Evolutionary conservation across 37 sponge, comb jelly and placozoan species (phyloP).

Genomic region (Spongilla lacustris): DNA sequence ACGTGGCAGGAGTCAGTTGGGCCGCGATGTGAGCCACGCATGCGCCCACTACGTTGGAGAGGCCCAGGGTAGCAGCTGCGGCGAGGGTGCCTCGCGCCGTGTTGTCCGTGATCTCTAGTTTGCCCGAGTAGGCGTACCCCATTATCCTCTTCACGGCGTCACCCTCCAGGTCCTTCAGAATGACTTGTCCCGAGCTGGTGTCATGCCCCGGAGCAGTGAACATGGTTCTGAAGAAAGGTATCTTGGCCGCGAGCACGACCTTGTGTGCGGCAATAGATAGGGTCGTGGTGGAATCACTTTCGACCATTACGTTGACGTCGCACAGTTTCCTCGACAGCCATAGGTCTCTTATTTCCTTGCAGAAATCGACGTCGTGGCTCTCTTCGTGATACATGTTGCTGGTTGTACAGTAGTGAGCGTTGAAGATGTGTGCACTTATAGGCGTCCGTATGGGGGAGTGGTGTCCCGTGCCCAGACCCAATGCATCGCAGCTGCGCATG

Average conservation of each 20-base stretch:
- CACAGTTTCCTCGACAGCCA: constrained; percentile 75
- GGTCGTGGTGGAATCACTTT: not conserved
- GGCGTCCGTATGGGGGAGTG: too few relatives aligned
- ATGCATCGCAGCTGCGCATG: too few relatives aligned
- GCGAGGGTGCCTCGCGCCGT: constrained; percentile 72
- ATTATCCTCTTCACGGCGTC: constrained; percentile 69
- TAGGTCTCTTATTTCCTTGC: constrained; percentile 51
- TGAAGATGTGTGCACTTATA: too few relatives aligned
- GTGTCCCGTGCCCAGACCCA: too few relatives aligned
- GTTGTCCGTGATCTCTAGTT: constrained; percentile 46
- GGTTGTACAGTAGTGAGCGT: too few relatives aligned
- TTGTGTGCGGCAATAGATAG: constrained; percentile 68
- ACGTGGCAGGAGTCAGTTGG: constrained; percentile 66
- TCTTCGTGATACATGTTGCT: constrained; percentile 34
- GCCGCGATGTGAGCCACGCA: constrained; percentile 54
- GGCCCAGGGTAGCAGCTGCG: constrained; percentile 58
- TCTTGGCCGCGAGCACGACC: constrained; percentile 72
- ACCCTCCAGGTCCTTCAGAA: constrained; percentile 50
- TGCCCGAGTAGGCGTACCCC: constrained; percentile 69
- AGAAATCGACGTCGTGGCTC: constrained; percentile 27
- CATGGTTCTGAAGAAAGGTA: constrained; percentile 89
- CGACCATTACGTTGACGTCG: constrained; percentile 74
- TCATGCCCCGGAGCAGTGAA: constrained; percentile 68
- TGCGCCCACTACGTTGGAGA: constrained; percentile 43
- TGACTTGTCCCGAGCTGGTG: constrained; percentile 39